Conservation (phyloP, 2,888 invertebrate species). For the Pyrrhosoma nymphula region DNA sequence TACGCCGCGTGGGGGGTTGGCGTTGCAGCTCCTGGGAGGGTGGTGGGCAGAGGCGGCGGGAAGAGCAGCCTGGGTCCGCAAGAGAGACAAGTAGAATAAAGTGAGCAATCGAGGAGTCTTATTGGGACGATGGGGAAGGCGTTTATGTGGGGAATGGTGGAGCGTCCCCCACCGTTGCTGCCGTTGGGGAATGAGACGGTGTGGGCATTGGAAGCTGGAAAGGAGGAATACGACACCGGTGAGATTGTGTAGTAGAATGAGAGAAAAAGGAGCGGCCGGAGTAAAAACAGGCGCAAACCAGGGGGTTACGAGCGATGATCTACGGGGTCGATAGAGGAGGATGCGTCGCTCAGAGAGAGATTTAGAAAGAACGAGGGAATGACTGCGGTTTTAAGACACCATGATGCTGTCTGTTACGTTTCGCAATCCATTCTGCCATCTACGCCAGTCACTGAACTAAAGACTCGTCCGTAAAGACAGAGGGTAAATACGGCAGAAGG, state of each 20-base stretch:
- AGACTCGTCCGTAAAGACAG: not conserved
- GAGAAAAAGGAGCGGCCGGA: not conserved
- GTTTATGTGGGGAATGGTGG: slow-evolving; percentile 45
- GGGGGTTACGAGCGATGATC: not conserved
- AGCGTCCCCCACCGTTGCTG: not conserved
- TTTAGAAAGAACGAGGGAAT: not conserved
- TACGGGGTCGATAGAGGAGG: not conserved
- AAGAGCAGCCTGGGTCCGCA: not conserved
- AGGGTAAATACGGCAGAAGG: not conserved
- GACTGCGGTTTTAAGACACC: not conserved
- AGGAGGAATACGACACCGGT: slow-evolving; percentile 45
- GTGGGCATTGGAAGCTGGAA: slow-evolving; percentile 39
- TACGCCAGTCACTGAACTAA: not conserved
- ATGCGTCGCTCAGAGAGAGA: slow-evolving; percentile 3
- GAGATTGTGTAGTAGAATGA: not conserved
- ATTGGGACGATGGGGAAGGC: slow-evolving; percentile 51
- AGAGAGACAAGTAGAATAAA: slow-evolving; percentile 62
- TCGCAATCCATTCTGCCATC: not conserved
- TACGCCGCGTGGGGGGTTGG: not conserved
- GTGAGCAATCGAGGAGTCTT: slow-evolving; percentile 64
- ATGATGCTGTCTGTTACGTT: not conserved
- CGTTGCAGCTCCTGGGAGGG: not conserved
- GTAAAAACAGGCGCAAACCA: slow-evolving; percentile 30
- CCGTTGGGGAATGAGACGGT: not conserved
- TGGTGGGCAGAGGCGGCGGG: not conserved